Evolutionary conservation across 2,113 vertebrate species (phyloP).

Genomic region (Scopus umbretta): DNA sequence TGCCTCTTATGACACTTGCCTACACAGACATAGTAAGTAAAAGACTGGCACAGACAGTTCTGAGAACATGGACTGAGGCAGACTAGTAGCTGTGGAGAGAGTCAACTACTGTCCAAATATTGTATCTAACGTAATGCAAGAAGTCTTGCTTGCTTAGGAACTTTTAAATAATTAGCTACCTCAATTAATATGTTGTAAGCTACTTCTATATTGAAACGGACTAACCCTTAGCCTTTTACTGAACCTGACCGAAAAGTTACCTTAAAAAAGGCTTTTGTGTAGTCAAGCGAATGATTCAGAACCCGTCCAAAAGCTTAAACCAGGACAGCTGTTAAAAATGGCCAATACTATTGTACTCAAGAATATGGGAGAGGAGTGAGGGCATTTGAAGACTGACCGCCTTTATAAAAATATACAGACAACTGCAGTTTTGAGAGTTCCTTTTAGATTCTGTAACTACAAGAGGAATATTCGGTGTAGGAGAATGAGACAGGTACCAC

Average conservation of each 20-base stretch:
- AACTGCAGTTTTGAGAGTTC: not conserved
- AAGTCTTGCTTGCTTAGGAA: not conserved
- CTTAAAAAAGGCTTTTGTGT: not conserved
- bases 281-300: not conserved
- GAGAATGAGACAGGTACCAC: not conserved
- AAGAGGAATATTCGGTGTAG: not conserved
- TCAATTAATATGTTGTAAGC: not conserved
- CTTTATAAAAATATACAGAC: not conserved
- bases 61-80: not conserved
- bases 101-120: not conserved
- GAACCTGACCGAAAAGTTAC: not conserved
- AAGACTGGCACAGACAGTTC: not conserved
- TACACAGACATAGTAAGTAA: not conserved
- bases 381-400: not conserved
- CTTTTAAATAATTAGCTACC: not conserved
- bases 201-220: not conserved
- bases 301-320: not conserved
- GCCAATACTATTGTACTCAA: not conserved
- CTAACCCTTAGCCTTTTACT: not conserved
- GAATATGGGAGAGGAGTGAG: not conserved
- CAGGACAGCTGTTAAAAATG: not conserved
- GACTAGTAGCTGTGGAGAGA: not conserved
- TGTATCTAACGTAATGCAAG: not conserved
- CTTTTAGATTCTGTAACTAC: not conserved
- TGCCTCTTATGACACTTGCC: not conserved